Base-by-base conservation (phyloP, 2,888 invertebrate genomes). In the Aporophyla nigra region DNA sequence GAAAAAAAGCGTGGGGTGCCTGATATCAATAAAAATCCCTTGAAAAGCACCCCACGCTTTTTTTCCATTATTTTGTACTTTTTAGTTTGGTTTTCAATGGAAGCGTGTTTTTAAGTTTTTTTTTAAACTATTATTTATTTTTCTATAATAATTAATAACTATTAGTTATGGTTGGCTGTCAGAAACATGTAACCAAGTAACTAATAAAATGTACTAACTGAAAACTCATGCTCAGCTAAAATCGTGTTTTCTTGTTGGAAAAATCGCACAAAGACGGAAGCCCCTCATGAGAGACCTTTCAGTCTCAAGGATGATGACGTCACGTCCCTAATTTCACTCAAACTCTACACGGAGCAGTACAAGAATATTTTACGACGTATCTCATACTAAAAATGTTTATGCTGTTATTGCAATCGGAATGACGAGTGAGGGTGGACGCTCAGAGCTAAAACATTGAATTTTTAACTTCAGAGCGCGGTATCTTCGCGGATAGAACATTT, bases 361-460 rank as follows among this genome's bases (percentile, higher is more conserved):
- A 83, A 54, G 70, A 70, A 81, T 73, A 70, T 81, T 82, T 83
- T 77, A 86, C 67, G 62, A 78, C 71, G 74, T 83, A 83, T 82
- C 78, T 78, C 59, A 80, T 78, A 82, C 59, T 78, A 82, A 84
- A 81, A 82, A 80, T 87, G 74, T 88, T 87, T 86, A 90, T 87
- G 81, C 74, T 80, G 81, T 80, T 87, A 86, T 86, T 86, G 86
- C 84, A 81, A 85, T 80, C 76, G 79, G 76, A 85, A 87, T 88
- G 90, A 87, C 85, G 82, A 82, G 82, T 74, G 89, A 86, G 86
- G 51, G 76, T 63, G 75, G 65, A 75, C 73, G 71, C 78, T 85
- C 77, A 75, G 79, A 87, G 83, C 82, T 80, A 78, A 89, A 90
- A 92, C 91, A 93, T 94, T 93, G 92, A 93, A 93, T 94, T 93